Evolutionary conservation across 1,140 invertebrate genomes (phyloP), one percentile per base, ranked within the genome.

Genomic region (Bombus huntii): DNA sequence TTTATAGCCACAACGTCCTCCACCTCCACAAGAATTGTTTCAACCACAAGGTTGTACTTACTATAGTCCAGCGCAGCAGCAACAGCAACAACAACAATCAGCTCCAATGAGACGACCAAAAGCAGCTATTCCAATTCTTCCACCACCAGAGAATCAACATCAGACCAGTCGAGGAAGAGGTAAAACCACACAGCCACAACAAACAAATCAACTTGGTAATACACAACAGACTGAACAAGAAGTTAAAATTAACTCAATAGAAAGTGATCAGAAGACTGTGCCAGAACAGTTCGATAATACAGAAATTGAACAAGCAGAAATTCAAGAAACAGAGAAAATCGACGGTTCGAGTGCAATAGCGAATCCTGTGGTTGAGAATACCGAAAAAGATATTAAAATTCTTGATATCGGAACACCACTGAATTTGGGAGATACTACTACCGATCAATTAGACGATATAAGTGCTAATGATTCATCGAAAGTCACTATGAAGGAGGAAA

Each of bases 41-140:
- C 96, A 96, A 86, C 95, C 95, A 0, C 95, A 95, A 85, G 96
- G 96, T 65, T 96, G 96, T 47, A 96, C 96, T 57, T 97, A 96
- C 31, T 95, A 95, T 39, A 95, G 92, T 85, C 94, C 95, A 25
- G 94, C 93, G 9, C 94, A 96, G 92, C 93, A 95, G 89, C 91
- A 96, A 92, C 93, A 93, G 44, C 93, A 96, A 93, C 94, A 94
- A 39, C 86, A 93, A 76, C 93, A 94, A 59, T 73, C 93, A 77
- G 88, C 92, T 90, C 92, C 95, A 28, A 72, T 95, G 34, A 95
- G 96, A 88, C 92, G 96, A 83, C 96, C 96, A 28, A 96, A 96
- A 89, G 95, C 95, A 31, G 96, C 96, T 15, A 96, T 97, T 89
- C 96, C 96, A 39, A 96, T 97, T 83, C 94, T 96, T 42, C 96